phyloP scores from a whole-genome alignment of 2,888 invertebrate species.

The Epicampocera succincta region DNA sequence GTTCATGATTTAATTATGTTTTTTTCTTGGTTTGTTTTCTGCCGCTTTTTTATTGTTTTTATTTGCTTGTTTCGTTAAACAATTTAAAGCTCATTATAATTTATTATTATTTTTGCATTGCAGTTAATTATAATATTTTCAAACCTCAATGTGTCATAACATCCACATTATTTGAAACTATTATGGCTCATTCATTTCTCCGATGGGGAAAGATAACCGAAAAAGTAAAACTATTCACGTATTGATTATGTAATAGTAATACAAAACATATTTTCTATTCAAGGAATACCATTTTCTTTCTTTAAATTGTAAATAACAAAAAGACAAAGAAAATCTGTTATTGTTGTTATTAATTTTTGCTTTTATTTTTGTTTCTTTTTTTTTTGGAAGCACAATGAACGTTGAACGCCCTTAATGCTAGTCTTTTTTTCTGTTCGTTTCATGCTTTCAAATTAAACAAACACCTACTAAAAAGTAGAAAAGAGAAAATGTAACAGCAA shows the following conservation, averaged over 20 bases:
- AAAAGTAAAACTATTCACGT: constrained; percentile 17
- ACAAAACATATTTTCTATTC: background rate
- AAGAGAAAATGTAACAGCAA: constrained; percentile 38
- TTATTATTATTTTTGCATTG: constrained; percentile 23
- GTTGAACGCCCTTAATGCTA: constrained; percentile 42
- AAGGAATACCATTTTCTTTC: background rate
- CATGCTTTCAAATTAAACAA: constrained; percentile 10
- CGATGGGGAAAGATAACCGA: constrained; percentile 12
- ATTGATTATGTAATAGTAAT: background rate
- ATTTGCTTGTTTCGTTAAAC: background rate
- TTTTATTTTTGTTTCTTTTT: no score
- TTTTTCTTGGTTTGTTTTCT: background rate
- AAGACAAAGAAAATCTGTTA: background rate
- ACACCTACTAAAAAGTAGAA: constrained; percentile 44
- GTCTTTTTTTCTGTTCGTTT: background rate
- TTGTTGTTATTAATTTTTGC: background rate
- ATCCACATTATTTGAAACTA: constrained; percentile 26
- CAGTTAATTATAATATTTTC: constrained; percentile 45
- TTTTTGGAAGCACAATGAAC: constrained; percentile 2
- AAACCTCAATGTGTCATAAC: constrained; percentile 57
- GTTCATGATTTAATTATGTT: background rate
- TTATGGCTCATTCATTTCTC: constrained; percentile 4
- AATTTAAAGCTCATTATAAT: constrained; percentile 39
- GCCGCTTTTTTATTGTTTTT: background rate
- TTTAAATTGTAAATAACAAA: background rate